Base-by-base conservation (phyloP, 2,113 vertebrate genomes). In the Poeciliopsis retropinna region DNA sequence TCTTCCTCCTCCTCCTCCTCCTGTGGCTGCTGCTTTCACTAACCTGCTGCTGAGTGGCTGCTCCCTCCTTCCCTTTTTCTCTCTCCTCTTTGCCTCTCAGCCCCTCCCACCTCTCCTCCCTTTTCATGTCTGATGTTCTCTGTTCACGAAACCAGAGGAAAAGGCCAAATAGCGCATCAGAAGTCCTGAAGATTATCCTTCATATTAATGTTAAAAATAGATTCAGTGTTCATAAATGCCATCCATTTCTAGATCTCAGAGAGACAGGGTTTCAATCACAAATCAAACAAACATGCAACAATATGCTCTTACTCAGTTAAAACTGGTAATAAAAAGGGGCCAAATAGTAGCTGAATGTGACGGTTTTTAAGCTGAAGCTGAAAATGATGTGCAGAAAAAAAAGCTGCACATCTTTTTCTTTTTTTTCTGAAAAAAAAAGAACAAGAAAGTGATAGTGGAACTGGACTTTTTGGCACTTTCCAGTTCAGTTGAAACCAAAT, bases 1-100 rank as follows among this genome's bases (percentile, higher is more conserved):
- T 57, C 51, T 54, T 54, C 22, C 22, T 57, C 51, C 51, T 57
- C 51, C 47, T 77, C 75, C 22, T 57, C 51, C 51, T 77, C 75
- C 76, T 47, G 44, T 76, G 60, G 70, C 72, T 89, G 87, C 88
- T 89, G 86, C 81, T 88, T 80, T 88, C 84, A 88, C 80, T 87
- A 89, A 86, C 85, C 90, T 90, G 87, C 91, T 85, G 81, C 80
- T 57, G 41, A 83, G 79, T 73, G 85, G 75, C 76, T 47, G 73
- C 80, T 76, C 57, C 79, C 80, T 76, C 66, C 60, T 65, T 72
- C 63, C 25, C 78, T 70, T 54, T 65, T 44, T 63, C 61, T 73
- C 72, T 73, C 75, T 63, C 57, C 64, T 41, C 32, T 39, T n/a
- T 64, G 73, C 77, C 84, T 62, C 72, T 68, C 82, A 12, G 80